Conservation (phyloP, 1,140 invertebrate genomes). For the Melanaphis sacchari region DNA sequence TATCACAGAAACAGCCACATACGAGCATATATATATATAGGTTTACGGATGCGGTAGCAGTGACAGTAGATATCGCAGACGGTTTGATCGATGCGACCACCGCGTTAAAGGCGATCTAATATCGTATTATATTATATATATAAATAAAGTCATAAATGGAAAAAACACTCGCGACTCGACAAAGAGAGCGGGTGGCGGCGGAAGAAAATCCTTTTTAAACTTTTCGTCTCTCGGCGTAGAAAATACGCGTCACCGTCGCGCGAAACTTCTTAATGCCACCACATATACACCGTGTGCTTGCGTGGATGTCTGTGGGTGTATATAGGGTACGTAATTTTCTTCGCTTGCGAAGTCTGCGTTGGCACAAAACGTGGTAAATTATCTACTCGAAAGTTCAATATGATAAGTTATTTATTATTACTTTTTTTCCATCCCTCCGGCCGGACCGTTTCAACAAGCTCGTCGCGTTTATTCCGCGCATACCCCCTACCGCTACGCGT, state of each 20-base stretch:
- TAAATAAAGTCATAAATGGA: constrained; percentile 24
- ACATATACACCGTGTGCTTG: background rate
- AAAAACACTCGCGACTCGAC: constrained; percentile 10
- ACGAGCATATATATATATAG: no score
- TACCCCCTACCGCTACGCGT: no score
- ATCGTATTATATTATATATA: background rate
- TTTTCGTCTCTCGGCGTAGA: background rate
- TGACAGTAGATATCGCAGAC: background rate
- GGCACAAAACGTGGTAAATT: background rate
- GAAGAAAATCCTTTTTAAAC: constrained; percentile 49
- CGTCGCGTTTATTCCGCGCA: background rate
- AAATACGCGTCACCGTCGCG: background rate
- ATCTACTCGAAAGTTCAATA: constrained; percentile 39
- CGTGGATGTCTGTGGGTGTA: background rate
- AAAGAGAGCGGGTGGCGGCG: background rate
- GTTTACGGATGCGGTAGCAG: background rate
- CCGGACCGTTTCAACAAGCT: background rate
- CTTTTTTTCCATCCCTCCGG: background rate
- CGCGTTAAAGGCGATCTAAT: background rate
- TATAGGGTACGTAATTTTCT: background rate
- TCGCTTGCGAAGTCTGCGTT: background rate
- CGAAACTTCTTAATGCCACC: background rate
- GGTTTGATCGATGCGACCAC: constrained; percentile 27
- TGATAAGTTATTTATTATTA: constrained; percentile 21
- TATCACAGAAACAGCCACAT: background rate